These are phyloP conservation scores for Actenoides lindsayi DNA, from an alignment of 2,113 vertebrate genomes.

Conservation along the genomic window DNA sequence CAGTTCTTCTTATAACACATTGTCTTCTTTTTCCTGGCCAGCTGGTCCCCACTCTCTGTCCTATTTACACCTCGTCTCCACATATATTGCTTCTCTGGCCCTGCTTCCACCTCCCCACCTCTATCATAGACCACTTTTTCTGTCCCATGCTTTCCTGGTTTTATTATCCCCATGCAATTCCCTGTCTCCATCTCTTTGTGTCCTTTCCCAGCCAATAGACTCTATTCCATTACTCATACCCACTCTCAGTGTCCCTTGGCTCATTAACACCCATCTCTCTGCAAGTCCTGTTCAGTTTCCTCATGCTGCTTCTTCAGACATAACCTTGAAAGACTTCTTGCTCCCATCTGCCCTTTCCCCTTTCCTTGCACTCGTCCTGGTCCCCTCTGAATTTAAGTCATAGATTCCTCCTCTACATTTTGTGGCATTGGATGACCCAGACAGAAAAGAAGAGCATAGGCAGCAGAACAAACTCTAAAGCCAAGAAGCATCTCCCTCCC, in stretches of 20 bases:
- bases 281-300: not conserved
- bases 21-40: not conserved
- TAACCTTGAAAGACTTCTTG: not conserved
- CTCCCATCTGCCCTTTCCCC: not conserved
- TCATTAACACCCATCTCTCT: not conserved
- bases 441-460: not conserved
- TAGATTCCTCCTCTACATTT: not conserved
- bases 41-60: not conserved
- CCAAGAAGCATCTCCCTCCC: not conserved
- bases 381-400: not conserved
- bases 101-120: not conserved
- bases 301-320: rapidly evolving
- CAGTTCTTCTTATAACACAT: not conserved
- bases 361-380: not conserved
- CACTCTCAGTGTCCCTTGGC: not conserved
- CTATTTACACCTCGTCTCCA: not conserved
- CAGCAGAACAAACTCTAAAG: not conserved
- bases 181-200: not conserved
- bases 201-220: not conserved
- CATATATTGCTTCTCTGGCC: not conserved
- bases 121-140: not conserved
- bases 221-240: not conserved
- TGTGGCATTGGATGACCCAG: not conserved
- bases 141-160: not conserved
- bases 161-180: not conserved